These are phyloP conservation scores for Aphelocoma coerulescens DNA, from an alignment of 2,113 vertebrate genomes.

Conservation along the genomic window DNA sequence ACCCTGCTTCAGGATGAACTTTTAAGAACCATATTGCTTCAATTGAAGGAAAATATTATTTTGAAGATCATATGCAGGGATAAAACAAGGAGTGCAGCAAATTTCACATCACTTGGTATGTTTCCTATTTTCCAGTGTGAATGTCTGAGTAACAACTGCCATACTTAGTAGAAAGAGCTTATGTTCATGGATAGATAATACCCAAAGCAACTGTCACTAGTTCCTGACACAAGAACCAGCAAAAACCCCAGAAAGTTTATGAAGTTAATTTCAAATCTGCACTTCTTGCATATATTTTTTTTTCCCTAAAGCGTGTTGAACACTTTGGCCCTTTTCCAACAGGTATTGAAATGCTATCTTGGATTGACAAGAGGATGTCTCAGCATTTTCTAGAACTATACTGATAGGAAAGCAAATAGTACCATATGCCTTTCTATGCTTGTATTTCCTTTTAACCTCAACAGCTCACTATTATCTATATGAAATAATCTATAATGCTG, in stretches of 20 bases:
- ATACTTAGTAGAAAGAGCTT: background rate
- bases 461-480: background rate
- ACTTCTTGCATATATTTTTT: background rate
- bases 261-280: background rate
- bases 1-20: constrained; percentile 22
- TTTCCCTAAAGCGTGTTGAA: background rate
- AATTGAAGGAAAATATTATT: background rate
- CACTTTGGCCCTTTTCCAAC: background rate
- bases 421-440: background rate
- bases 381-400: background rate
- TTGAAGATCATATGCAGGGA: background rate
- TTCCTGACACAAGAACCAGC: background rate
- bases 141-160: background rate
- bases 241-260: background rate
- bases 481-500: background rate
- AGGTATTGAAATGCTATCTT: background rate
- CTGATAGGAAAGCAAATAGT: background rate
- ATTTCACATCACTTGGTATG: background rate
- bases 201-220: background rate
- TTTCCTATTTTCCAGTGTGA: background rate
- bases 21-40: background rate
- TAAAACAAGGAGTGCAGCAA: background rate
- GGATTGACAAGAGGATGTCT: background rate
- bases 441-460: background rate
- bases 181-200: background rate